These are phyloP conservation scores for Rhadinocentrus ornatus DNA, from an alignment of 2,797 vertebrate genomes.

Conservation along the genomic window DNA sequence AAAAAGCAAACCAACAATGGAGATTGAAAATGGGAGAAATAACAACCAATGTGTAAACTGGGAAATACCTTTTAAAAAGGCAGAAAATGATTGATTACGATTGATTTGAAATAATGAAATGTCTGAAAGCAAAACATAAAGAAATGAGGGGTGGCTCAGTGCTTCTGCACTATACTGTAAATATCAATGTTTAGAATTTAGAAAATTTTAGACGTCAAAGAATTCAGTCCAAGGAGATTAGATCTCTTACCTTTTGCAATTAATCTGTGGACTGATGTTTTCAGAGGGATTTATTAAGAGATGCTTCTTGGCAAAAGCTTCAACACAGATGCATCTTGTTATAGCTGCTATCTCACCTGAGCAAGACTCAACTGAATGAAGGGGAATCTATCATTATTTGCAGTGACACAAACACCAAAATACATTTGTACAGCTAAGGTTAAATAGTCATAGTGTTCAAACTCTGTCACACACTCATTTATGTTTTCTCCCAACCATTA, in stretches of 20 bases:
- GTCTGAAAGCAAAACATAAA: not conserved
- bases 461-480: slow-evolving; percentile 8
- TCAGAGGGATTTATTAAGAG: slow-evolving; percentile 49
- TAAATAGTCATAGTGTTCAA: not conserved
- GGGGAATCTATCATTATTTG: slow-evolving; percentile 3
- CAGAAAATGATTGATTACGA: not conserved
- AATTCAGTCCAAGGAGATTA: slow-evolving; percentile 21
- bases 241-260: slow-evolving; percentile 33
- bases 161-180: not conserved
- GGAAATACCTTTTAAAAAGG: not conserved
- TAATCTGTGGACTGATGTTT: slow-evolving; percentile 28
- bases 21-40: not conserved
- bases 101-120: not conserved
- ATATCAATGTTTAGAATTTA: slow-evolving; percentile 14
- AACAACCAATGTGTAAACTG: not conserved
- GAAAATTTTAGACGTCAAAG: slow-evolving; percentile 39
- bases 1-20: not conserved
- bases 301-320: slow-evolving; percentile 38
- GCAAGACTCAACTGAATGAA: not conserved
- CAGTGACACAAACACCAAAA: not conserved
- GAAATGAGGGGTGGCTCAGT: not conserved
- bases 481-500: not conserved
- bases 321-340: slow-evolving; percentile 28
- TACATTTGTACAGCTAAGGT: not conserved
- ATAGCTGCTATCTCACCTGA: not conserved